These are phyloP conservation scores for Phymanthus crucifer DNA, from an alignment of 92 coral and sea anemone genomes.

Conservation along the genomic window DNA sequence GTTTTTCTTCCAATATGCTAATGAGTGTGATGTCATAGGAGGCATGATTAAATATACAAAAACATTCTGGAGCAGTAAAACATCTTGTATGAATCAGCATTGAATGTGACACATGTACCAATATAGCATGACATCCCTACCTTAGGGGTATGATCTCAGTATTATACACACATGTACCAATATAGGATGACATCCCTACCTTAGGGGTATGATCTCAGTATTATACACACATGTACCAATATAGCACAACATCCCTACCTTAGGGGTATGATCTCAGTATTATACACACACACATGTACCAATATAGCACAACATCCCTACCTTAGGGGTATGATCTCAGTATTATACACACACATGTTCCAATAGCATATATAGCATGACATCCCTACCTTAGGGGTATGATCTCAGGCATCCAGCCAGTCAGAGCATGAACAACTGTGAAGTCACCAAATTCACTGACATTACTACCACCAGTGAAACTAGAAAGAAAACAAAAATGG, in stretches of 20 bases:
- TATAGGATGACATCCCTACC: slow-evolving; percentile 35
- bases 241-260: not conserved
- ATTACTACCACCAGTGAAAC: slow-evolving; percentile 84
- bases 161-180: too few relatives aligned
- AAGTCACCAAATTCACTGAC: slow-evolving; percentile 97
- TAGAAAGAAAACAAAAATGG: slow-evolving; percentile 1
- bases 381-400: slow-evolving; percentile 79
- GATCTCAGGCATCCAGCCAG: slow-evolving; percentile 97
- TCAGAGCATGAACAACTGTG: slow-evolving; percentile 86
- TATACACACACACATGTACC: too few relatives aligned
- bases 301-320: not conserved
- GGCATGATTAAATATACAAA: too few relatives aligned
- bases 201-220: slow-evolving; percentile 89
- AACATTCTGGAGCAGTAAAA: too few relatives aligned
- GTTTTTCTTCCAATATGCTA: too few relatives aligned
- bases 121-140: slow-evolving; percentile 27
- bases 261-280: too few relatives aligned
- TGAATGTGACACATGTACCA: too few relatives aligned
- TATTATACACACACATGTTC: too few relatives aligned
- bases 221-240: too few relatives aligned
- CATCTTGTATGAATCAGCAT: too few relatives aligned
- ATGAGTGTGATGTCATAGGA: too few relatives aligned
- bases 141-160: slow-evolving; percentile 91
- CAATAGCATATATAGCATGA: not conserved
- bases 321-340: too few relatives aligned